A percentile compares a stretch with the other conserved stretches of the same genome.
These are phyloP conservation scores for Micromys minutus DNA, from an alignment of 2,113 vertebrate species.

Conservation along the genomic window DNA sequence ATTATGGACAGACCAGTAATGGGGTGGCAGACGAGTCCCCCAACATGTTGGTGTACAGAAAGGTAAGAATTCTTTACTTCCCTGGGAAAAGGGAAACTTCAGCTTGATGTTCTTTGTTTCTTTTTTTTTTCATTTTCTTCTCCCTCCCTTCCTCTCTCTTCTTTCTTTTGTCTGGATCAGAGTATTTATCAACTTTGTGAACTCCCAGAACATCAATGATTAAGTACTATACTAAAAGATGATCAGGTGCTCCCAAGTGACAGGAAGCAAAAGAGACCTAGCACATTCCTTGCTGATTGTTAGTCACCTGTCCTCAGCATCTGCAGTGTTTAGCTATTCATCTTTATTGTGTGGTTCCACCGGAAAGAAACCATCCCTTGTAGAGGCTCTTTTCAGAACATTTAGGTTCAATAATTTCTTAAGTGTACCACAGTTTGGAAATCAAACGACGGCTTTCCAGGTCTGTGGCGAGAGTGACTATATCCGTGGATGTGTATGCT, in stretches of 20 bases:
- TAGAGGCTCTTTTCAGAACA: neutral
- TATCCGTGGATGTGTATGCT: neutral
- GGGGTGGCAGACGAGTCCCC: constrained; percentile 96
- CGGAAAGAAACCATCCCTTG: neutral
- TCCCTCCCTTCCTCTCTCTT: neutral
- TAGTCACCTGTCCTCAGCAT: neutral
- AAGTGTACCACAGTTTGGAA: neutral
- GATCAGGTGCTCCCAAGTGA: neutral
- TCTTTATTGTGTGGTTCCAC: neutral
- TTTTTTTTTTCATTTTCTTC: accelerated
- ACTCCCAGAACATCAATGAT: neutral
- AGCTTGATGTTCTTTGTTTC: neutral
- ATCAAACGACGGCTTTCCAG: neutral
- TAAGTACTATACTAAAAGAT: accelerated
- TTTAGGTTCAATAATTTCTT: constrained; percentile 20
- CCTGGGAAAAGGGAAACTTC: neutral
- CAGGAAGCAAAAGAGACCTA: neutral
- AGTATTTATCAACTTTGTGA: neutral
- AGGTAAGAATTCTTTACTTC: constrained; percentile 88
- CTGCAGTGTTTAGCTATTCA: neutral
- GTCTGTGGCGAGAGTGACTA: neutral
- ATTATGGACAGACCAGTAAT: constrained; percentile 93
- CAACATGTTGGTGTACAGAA: constrained; percentile 98
- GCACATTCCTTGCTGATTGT: neutral
- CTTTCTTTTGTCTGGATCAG: neutral